A percentile compares a stretch with the other conserved stretches of the same genome.
Conservation (phyloP, 2,888 invertebrate genomes). For the Mimachlamys varia region DNA sequence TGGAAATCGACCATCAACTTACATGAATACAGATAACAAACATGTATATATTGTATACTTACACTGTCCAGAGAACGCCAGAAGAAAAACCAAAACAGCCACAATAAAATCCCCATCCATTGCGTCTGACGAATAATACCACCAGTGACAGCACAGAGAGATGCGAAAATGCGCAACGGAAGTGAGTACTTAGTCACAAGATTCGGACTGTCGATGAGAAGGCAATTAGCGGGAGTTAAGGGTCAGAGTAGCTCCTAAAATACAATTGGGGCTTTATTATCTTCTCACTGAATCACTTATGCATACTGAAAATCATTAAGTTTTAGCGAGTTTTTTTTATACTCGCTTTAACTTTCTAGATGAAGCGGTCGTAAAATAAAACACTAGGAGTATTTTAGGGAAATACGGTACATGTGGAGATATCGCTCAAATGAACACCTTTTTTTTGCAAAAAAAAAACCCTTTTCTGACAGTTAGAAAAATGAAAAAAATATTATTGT, state of each 20-base stretch:
- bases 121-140: neutral
- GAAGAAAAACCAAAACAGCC: neutral
- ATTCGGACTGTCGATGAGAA: neutral
- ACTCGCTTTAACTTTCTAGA: no score
- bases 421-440: no score
- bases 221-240: neutral
- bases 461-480: no score
- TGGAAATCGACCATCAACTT: no score
- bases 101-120: neutral
- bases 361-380: no score
- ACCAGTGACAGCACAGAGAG: neutral
- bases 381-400: no score
- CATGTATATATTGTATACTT: neutral
- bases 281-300: neutral
- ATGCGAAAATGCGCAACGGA: neutral
- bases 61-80: neutral
- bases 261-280: neutral
- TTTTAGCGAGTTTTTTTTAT: no score
- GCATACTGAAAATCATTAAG: no score
- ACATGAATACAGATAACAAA: no score
- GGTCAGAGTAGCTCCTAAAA: neutral
- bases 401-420: no score
- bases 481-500: no score
- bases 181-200: conserved; percentile 1
- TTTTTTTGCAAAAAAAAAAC: no score